Base-by-base conservation (phyloP, 2,113 vertebrate species). In the Pteronura brasiliensis region DNA sequence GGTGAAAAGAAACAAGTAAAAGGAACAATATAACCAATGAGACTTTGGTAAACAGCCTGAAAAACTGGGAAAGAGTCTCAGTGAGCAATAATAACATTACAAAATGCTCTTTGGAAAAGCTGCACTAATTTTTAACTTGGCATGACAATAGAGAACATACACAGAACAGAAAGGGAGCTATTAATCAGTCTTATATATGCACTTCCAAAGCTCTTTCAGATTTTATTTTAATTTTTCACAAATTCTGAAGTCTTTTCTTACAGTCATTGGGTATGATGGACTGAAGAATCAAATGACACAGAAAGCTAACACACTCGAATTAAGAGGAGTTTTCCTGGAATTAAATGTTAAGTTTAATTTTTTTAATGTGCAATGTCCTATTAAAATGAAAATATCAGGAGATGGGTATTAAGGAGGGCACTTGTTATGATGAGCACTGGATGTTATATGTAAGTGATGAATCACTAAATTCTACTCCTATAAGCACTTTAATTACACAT, bases 221-320 rank as follows among this genome's bases (percentile, higher is more conserved):
- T 77, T 95, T 94, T 82, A 92, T 83, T 84, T 89, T 2, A 86
- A 83, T 25, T 91, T 93, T 97, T 93, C 83, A 96, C 4, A 95
- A 93, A 39, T 55, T 85, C 34, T 74, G 59, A 57, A 57, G 17
- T 77, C n/a, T 67, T 84, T 90, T 90, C 39, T 97, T 93, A 49
- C 6, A 84, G 57, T 81, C 74, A 83, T 3, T 71, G 18, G 29
- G 18, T 80, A 76, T 39, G 20, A 89, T 20, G 6, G 0, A 86
- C 27, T 74, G 9, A 96, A 90, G 34, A 87, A 85, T 74, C 83
- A 93, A 93, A 94, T 88, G 15, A 90, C 47, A 80, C 0, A 77
- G 29, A 85, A 84, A 74, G 23, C 15, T 80, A 42, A 91, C 2
- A 34, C 15, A 93, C 6, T 85, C 34, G 52, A 36, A 93, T 63